Conservation (phyloP, 2,888 invertebrate genomes). For the Drosophila kanekoi region DNA sequence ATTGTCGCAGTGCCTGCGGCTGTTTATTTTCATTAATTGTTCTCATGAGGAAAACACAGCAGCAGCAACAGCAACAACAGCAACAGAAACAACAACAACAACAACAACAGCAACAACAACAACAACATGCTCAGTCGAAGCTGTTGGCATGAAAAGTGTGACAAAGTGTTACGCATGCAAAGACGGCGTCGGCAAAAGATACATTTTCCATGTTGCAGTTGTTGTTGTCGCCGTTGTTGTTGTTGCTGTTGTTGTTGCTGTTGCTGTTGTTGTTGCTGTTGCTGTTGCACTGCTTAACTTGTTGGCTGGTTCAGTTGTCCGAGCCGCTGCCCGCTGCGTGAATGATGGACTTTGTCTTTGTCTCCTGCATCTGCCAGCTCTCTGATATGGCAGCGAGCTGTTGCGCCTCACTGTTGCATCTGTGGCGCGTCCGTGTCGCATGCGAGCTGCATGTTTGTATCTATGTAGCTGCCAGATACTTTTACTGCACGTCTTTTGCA, state of each 20-base stretch:
- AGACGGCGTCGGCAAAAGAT: constrained; percentile 75
- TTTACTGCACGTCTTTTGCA: constrained; percentile 73
- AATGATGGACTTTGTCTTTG: constrained; percentile 81
- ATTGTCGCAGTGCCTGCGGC: constrained; percentile 66
- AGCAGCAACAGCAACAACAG: constrained; percentile 37
- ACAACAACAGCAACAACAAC: constrained; percentile 37
- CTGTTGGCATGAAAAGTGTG: constrained; percentile 81
- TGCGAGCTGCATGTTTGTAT: constrained; percentile 73
- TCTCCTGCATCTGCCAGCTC: constrained; percentile 68
- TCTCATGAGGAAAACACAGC: constrained; percentile 76
- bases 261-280: constrained; percentile 28
- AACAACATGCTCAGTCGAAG: constrained; percentile 52
- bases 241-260: constrained; percentile 21
- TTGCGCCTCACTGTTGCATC: constrained; percentile 32
- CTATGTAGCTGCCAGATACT: constrained; percentile 80
- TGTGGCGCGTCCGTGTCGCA: constrained; percentile 45
- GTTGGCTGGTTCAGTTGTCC: constrained; percentile 65
- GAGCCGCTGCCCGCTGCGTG: constrained; percentile 81
- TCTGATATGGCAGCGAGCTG: constrained; percentile 40
- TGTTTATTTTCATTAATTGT: constrained; percentile 81
- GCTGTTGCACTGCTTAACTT: constrained; percentile 61
- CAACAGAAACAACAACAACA: constrained; percentile 44
- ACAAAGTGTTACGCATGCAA: constrained; percentile 82
- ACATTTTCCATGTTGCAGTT: constrained; percentile 70
- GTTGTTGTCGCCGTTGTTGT: constrained; percentile 20